Conservation (phyloP, 2,797 vertebrate species). For the Cheirogaleus major region DNA sequence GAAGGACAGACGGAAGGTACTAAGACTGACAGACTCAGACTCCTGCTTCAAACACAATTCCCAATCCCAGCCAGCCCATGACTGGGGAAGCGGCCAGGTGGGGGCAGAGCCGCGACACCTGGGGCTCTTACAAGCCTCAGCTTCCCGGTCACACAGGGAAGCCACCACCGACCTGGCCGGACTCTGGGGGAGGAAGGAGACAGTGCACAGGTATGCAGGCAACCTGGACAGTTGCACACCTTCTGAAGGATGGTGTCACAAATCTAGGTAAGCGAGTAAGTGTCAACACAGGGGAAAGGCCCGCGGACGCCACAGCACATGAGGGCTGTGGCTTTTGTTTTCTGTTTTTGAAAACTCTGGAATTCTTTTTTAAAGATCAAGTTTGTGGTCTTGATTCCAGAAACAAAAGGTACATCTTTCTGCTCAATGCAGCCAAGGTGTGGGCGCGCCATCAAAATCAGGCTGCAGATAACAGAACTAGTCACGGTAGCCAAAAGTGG, state of each 20-base stretch:
- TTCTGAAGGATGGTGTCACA: not conserved
- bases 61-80: too few relatives aligned
- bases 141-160: too few relatives aligned
- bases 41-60: not conserved
- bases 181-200: not conserved
- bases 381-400: not conserved
- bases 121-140: not conserved
- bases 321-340: not conserved
- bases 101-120: not conserved
- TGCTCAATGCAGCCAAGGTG: not conserved
- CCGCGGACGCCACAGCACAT: not conserved
- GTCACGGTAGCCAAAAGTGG: not conserved
- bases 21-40: not conserved
- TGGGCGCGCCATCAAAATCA: not conserved
- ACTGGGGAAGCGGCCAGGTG: not conserved
- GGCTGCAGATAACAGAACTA: not conserved
- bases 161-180: fast-evolving
- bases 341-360: not conserved
- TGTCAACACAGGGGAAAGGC: not conserved
- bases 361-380: not conserved
- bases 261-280: fast-evolving
- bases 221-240: not conserved
- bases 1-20: not conserved
- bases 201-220: not conserved
- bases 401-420: not conserved